These are phyloP conservation scores for Rapana venosa DNA, from an alignment of 2,888 invertebrate species.

Conservation along the genomic window DNA sequence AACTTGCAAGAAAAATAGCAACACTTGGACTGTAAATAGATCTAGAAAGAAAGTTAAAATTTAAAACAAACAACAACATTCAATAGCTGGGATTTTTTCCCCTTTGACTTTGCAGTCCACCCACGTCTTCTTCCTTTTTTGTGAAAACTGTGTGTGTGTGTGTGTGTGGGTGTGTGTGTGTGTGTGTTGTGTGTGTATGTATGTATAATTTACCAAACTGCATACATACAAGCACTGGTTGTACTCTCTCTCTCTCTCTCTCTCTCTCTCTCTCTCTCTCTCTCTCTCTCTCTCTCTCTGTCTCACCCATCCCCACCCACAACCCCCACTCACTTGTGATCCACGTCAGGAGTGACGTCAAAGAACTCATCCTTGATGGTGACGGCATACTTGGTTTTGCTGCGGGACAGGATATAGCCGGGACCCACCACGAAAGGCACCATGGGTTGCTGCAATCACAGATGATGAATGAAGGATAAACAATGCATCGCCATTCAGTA, in stretches of 20 bases:
- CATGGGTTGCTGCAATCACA: constrained; percentile 55
- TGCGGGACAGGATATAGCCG: constrained; percentile 72
- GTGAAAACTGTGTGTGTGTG: too few relatives aligned
- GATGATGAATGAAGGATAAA: too few relatives aligned
- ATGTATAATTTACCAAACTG: too few relatives aligned
- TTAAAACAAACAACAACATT: too few relatives aligned
- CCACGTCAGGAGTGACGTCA: constrained; percentile 62
- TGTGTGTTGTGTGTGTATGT: too few relatives aligned
- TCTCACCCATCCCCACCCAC: background rate
- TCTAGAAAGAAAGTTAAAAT: too few relatives aligned
- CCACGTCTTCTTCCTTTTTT: background rate
- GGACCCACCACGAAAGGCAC: constrained; percentile 70
- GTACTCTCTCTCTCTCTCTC: too few relatives aligned
- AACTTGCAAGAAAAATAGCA: too few relatives aligned
- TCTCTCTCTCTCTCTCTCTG: background rate
- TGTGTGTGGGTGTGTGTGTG: too few relatives aligned
- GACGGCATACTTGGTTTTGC: constrained; percentile 71
- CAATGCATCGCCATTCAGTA: too few relatives aligned
- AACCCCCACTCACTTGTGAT: constrained; percentile 51
- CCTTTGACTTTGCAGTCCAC: background rate
- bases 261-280: too few relatives aligned
- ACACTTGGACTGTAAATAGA: too few relatives aligned
- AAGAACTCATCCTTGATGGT: constrained; percentile 75
- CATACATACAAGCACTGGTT: constrained; percentile 1
- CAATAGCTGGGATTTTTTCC: background rate